Percentiles rank a stretch among this genome's conserved stretches.
These are phyloP conservation scores for Melangyna quadrimaculata DNA, from an alignment of 2,888 invertebrate genomes.

Conservation along the genomic window DNA sequence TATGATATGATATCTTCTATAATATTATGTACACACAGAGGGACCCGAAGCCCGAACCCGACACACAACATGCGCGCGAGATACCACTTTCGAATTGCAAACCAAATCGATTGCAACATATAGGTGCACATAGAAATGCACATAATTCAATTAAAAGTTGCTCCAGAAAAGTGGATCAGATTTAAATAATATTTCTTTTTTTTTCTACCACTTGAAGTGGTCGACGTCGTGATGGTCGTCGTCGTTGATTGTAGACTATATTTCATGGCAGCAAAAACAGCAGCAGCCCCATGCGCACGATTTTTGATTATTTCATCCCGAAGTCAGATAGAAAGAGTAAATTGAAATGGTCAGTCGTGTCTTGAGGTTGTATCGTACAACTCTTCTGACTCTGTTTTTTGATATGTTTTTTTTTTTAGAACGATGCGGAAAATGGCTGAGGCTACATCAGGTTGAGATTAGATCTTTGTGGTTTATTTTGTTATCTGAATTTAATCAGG, in stretches of 20 bases:
- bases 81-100: conserved; percentile 55
- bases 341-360: conserved; percentile 33
- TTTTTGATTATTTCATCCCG: conserved; percentile 43
- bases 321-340: conserved; percentile 16
- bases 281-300: conserved; percentile 17
- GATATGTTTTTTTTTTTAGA: background rate
- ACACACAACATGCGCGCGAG: background rate
- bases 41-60: too few relatives aligned
- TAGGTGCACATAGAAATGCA: conserved; percentile 59
- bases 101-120: conserved; percentile 40
- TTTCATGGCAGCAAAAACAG: background rate
- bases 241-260: background rate
- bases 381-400: background rate
- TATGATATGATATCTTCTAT: conserved; percentile 15
- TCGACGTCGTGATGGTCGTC: too few relatives aligned
- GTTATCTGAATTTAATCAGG: background rate
- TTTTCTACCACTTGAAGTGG: background rate
- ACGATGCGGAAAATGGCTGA: background rate
- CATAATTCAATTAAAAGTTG: conserved; percentile 71
- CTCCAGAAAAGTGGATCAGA: conserved; percentile 69
- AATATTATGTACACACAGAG: background rate
- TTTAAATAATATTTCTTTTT: conserved; percentile 49
- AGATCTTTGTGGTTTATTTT: background rate
- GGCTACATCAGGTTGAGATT: background rate
- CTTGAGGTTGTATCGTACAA: background rate